Evolutionary conservation across 1,140 invertebrate species (phyloP).

Genomic region (Antheraea mylitta): DNA sequence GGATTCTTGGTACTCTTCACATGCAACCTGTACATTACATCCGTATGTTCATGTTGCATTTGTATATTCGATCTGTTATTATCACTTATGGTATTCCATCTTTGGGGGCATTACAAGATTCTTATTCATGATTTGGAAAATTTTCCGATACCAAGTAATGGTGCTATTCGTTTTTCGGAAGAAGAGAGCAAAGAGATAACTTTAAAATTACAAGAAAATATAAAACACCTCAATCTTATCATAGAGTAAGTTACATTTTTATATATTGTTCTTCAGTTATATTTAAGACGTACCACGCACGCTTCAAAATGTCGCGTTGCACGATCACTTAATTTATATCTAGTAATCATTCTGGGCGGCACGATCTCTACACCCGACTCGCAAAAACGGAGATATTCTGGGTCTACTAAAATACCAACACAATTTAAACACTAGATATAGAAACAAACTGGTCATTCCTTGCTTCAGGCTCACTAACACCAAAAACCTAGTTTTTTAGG

Average conservation of each 20-base stretch:
- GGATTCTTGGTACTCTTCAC: constrained; percentile 25
- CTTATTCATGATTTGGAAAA: constrained; percentile 27
- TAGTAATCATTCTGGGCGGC: too few relatives aligned
- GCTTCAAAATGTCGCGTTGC: too few relatives aligned
- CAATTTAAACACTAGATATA: too few relatives aligned
- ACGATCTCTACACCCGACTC: too few relatives aligned
- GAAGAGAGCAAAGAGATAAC: constrained; percentile 17
- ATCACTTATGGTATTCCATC: constrained; percentile 31
- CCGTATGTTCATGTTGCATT: constrained; percentile 17
- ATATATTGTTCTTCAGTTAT: background rate
- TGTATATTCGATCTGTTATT: constrained; percentile 30
- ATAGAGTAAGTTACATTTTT: constrained; percentile 27
- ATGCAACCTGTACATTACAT: constrained; percentile 30
- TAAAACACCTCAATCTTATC: constrained; percentile 27
- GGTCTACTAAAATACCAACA: too few relatives aligned
- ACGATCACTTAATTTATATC: too few relatives aligned
- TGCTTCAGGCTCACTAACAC: too few relatives aligned
- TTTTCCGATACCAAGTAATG: constrained; percentile 16
- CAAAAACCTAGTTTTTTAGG: too few relatives aligned
- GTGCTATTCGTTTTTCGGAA: background rate
- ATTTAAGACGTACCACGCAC: too few relatives aligned
- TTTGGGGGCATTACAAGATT: constrained; percentile 34
- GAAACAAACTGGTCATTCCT: too few relatives aligned
- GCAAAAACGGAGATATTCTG: too few relatives aligned
- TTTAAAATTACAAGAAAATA: constrained; percentile 17